Conservation (phyloP, 2,113 vertebrate species). For the Myotis lucifugus region DNA sequence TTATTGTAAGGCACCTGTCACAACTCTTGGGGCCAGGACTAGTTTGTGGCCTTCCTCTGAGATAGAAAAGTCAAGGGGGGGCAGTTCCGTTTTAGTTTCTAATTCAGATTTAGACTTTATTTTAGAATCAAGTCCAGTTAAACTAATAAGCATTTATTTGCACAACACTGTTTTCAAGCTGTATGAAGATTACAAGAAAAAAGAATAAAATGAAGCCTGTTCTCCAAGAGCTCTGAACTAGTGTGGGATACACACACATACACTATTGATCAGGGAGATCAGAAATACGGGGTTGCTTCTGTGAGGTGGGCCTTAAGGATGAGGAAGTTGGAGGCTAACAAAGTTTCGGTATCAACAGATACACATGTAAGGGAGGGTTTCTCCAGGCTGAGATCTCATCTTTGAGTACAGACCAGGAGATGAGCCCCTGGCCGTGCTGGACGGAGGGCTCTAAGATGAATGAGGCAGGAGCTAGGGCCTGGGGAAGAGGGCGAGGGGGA, state of each 20-base stretch:
- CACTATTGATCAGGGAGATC: background rate
- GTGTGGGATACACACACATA: background rate
- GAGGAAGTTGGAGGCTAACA: background rate
- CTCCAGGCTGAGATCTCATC: background rate
- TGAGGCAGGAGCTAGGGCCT: background rate
- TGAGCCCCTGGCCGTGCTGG: background rate
- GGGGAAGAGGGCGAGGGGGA: background rate
- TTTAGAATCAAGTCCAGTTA: background rate
- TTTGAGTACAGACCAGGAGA: background rate
- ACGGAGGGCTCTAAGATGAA: background rate
- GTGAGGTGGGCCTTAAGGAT: background rate
- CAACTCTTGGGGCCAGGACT: background rate
- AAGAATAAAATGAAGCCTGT: background rate
- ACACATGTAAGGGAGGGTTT: background rate
- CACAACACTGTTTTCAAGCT: slow-evolving; percentile 5
- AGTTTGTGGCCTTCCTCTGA: background rate
- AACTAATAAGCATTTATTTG: background rate
- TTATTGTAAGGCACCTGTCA: background rate
- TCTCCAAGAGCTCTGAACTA: background rate
- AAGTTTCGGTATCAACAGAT: background rate
- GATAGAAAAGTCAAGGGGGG: slow-evolving; percentile 16
- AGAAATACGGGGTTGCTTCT: background rate
- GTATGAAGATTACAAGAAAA: background rate
- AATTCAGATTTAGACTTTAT: slow-evolving; percentile 4
- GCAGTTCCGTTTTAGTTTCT: slow-evolving; percentile 27